Evolutionary conservation across 1,140 invertebrate genomes (phyloP).

Genomic region (Rhopalosiphum maidis): DNA sequence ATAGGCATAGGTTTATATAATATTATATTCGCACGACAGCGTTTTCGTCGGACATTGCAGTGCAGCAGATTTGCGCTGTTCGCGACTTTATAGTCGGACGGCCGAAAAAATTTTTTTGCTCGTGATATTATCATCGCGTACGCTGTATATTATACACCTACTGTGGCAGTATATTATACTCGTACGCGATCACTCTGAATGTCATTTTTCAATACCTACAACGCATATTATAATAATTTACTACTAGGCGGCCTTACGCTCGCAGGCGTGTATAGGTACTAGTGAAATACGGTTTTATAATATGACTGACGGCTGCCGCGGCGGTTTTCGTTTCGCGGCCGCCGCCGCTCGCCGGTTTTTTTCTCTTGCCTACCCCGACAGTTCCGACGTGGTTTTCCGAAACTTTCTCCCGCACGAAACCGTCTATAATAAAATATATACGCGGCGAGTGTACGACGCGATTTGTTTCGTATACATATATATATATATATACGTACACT

Average conservation of each 20-base stretch:
- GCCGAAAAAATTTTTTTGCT: not conserved
- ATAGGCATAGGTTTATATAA: no score
- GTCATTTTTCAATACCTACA: not conserved
- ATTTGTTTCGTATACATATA: not conserved
- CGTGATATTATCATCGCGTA: not conserved
- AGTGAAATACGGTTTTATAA: no score
- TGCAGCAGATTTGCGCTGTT: no score
- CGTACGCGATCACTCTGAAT: not conserved
- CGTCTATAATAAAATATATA: not conserved
- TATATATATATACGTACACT: not conserved
- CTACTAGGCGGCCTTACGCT: no score
- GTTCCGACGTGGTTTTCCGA: not conserved
- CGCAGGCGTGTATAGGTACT: no score
- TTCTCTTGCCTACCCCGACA: not conserved
- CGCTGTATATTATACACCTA: not conserved
- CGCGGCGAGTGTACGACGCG: not conserved
- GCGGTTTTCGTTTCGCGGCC: not conserved
- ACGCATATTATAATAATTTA: no score
- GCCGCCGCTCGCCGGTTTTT: not conserved
- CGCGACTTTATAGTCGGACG: no score
- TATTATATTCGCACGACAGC: no score
- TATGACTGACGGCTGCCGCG: conserved; percentile 15
- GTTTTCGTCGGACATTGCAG: no score
- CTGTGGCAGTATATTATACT: no score
- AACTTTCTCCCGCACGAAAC: not conserved